These are phyloP conservation scores for Patiria miniata DNA, from an alignment of 35 echinoderm and acorn worm species.

Conservation along the genomic window DNA sequence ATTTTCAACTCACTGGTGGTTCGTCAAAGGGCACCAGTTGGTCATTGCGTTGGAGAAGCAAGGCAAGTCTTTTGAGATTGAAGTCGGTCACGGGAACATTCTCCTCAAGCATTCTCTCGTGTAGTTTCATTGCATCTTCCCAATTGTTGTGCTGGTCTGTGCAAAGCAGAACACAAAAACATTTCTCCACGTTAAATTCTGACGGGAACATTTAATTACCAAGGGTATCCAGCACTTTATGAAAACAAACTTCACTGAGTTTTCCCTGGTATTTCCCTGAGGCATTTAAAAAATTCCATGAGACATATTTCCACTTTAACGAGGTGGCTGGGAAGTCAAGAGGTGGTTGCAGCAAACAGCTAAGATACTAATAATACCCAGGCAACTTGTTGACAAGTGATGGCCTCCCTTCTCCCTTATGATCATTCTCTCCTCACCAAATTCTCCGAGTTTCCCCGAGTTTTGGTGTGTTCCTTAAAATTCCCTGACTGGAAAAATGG, in stretches of 20 bases:
- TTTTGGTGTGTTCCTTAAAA: too few relatives aligned
- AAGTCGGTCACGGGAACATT: conserved; percentile 60
- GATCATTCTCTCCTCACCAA: too few relatives aligned
- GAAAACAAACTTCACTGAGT: too few relatives aligned
- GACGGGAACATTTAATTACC: too few relatives aligned
- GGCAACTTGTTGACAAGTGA: too few relatives aligned
- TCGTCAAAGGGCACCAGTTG: conserved; percentile 62
- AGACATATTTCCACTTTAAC: too few relatives aligned
- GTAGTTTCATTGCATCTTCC: conserved; percentile 42
- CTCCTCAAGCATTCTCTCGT: conserved; percentile 61
- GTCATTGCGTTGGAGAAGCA: conserved; percentile 49
- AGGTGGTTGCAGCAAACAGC: not conserved
- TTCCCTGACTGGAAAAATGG: too few relatives aligned
- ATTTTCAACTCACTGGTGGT: conserved; percentile 81
- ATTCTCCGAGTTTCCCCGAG: too few relatives aligned
- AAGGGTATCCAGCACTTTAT: not conserved
- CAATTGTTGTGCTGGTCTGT: conserved; percentile 53
- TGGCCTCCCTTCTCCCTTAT: too few relatives aligned
- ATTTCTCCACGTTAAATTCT: too few relatives aligned
- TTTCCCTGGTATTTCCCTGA: too few relatives aligned
- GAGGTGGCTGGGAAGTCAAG: not conserved
- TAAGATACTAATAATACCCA: not conserved
- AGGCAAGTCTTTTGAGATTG: conserved; percentile 69
- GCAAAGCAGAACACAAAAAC: not conserved
- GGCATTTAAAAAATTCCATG: too few relatives aligned